These are phyloP conservation scores for Lepisosteus osseus DNA, from an alignment of 2,113 vertebrate species.

Conservation along the genomic window DNA sequence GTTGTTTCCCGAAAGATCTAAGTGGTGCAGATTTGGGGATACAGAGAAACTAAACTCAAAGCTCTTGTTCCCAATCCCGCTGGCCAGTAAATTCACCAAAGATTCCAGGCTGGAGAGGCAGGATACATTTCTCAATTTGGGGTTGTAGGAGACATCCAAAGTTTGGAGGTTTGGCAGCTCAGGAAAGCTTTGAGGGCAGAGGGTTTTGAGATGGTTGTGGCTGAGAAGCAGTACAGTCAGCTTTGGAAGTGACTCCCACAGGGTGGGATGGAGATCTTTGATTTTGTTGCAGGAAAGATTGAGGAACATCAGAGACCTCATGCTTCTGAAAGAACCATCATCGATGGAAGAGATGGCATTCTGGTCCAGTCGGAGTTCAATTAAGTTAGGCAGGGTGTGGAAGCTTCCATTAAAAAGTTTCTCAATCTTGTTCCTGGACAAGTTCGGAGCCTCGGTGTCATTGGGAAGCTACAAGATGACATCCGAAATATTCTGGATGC, in stretches of 20 bases:
- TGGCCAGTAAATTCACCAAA: neutral
- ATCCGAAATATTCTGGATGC: neutral
- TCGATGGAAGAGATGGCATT: conserved; percentile 8
- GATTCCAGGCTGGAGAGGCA: neutral
- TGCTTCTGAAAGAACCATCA: conserved; percentile 2
- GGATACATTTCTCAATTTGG: neutral
- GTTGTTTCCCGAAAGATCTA: conserved; percentile 4
- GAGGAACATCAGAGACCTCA: conserved; percentile 2
- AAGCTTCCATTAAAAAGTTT: neutral
- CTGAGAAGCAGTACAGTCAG: conserved; percentile 10
- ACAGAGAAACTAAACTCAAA: neutral
- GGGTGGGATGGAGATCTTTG: neutral
- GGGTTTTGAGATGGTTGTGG: neutral
- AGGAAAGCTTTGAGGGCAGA: neutral
- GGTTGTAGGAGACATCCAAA: conserved; percentile 21
- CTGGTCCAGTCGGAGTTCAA: conserved; percentile 14
- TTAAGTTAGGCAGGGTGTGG: neutral
- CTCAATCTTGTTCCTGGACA: conserved; percentile 14
- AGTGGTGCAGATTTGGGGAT: neutral
- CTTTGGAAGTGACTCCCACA: conserved; percentile 1
- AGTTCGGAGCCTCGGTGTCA: conserved; percentile 12
- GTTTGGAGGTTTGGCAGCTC: neutral
- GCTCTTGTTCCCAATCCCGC: neutral
- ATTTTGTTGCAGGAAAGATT: conserved; percentile 25
- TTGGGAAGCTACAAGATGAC: conserved; percentile 16